Evolutionary conservation across 1,140 invertebrate genomes (phyloP).

Genomic region (Lethrus apterus): DNA sequence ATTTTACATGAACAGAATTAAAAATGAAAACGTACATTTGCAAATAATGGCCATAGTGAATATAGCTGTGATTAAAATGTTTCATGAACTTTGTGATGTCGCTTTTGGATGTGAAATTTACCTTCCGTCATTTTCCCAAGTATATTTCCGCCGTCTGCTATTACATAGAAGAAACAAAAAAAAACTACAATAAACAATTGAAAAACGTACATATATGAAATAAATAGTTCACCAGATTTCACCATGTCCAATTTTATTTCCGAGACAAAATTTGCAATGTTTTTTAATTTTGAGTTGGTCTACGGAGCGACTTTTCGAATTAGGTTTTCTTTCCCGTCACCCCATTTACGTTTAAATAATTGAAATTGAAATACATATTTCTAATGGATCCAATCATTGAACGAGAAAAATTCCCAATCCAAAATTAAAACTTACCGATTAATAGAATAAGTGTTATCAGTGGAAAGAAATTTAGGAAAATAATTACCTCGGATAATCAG

Average conservation of each 20-base stretch:
- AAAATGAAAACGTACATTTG: slow-evolving; percentile 1
- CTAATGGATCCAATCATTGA: neutral
- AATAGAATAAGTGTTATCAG: slow-evolving; percentile 11
- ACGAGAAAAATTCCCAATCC: neutral
- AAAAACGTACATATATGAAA: too few species aligned
- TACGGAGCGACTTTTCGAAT: too few species aligned
- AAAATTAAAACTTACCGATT: slow-evolving; percentile 10
- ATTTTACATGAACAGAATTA: neutral
- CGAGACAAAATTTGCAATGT: too few species aligned
- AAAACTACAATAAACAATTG: too few species aligned
- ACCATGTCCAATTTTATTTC: too few species aligned
- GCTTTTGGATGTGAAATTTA: slow-evolving; percentile 33
- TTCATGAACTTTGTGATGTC: slow-evolving; percentile 6
- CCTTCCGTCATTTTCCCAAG: slow-evolving; percentile 56
- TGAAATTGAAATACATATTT: neutral
- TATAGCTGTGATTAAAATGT: slow-evolving; percentile 23
- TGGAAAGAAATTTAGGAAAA: slow-evolving; percentile 15
- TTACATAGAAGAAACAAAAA: slow-evolving; percentile 20
- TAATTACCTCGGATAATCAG: slow-evolving; percentile 41
- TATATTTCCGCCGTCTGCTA: slow-evolving; percentile 50
- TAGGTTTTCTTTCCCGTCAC: too few species aligned
- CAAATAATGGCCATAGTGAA: neutral
- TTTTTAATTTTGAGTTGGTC: too few species aligned
- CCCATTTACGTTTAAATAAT: neutral
- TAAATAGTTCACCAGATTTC: too few species aligned